A percentile compares a stretch with the other conserved stretches of the same genome.
Evolutionary conservation across 2,113 vertebrate genomes (phyloP).

Genomic region (Physeter macrocephalus): DNA sequence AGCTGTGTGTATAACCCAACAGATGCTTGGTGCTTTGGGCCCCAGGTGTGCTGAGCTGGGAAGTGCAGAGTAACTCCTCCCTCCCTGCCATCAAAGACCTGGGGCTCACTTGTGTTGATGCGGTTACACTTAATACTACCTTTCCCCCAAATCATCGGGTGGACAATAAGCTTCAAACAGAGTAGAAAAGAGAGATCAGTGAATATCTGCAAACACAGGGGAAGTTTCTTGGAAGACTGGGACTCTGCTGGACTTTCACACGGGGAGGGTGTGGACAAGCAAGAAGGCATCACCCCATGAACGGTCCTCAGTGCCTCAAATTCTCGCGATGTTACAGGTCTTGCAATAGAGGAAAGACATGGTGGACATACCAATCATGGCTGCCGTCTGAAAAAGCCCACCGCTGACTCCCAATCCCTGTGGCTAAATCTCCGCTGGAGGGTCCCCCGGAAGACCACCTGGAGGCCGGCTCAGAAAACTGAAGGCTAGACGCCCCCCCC

Average conservation of each 20-base stretch:
- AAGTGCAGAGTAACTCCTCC: accelerated
- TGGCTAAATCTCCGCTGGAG: neutral
- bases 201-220: too few species aligned
- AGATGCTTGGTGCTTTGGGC: too few species aligned
- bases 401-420: neutral
- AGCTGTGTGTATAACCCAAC: neutral
- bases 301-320: neutral
- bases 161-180: neutral
- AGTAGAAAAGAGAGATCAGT: neutral
- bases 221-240: neutral
- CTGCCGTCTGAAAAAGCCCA: neutral
- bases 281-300: neutral
- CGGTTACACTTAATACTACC: neutral
- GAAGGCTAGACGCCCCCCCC: neutral
- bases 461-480: neutral
- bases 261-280: neutral
- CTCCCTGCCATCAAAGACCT: neutral
- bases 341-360: neutral
- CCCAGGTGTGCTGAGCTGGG: neutral
- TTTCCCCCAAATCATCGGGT: too few species aligned
- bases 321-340: neutral
- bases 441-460: neutral
- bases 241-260: neutral
- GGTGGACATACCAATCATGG: too few species aligned
- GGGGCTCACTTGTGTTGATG: accelerated